Base-by-base conservation (phyloP, 2,113 vertebrate species). In the Melospiza georgiana region DNA sequence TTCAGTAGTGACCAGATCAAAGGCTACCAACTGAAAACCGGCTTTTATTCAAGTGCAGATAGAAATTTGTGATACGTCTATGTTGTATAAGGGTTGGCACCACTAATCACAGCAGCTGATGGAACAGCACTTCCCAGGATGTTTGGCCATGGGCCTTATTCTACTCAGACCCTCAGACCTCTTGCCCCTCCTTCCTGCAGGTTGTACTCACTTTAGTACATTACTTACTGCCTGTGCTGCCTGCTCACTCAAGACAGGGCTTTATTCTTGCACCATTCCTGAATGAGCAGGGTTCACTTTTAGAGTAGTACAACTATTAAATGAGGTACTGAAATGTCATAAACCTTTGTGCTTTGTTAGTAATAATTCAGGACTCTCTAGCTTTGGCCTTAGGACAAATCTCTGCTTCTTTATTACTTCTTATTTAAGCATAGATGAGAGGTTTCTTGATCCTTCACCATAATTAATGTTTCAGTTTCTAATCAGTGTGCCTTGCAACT, bases 391-490 rank as follows among this genome's bases (percentile, higher is more conserved):
- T 55, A 90, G 67, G 57, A 84, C 30, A 94, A 61, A 44, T 41
- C 15, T 92, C 82, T 75, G 35, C 19, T 89, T 71, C 68, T 93
- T 95, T 90, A 81, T 74, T 71, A 63, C 28, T 68, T 90, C 63
- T 87, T 81, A 82, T 78, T 92, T 72, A 84, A 81, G n/a, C 1
- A 1, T 49, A 93, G 65, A 37, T 90, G 94, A 94, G 43, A 84
- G 24, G 15, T 78, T 65, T 35, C 52, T 89, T 94, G 39, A 78
- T 66, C 73, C 69, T 67, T 89, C 5, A 11, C 59, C 44, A 4
- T 71, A 93, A 96, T 90, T 86, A 71, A 84, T 65, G 39, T 67
- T 89, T 90, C 76, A 23, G 27, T 20, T 90, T 92, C 57, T 84
- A 89, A 92, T 90, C 89, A 59, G 27, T 1, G 0, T 55, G 48